Evolutionary conservation across 2,113 vertebrate genomes (phyloP).

Genomic region (Raja brachyura): DNA sequence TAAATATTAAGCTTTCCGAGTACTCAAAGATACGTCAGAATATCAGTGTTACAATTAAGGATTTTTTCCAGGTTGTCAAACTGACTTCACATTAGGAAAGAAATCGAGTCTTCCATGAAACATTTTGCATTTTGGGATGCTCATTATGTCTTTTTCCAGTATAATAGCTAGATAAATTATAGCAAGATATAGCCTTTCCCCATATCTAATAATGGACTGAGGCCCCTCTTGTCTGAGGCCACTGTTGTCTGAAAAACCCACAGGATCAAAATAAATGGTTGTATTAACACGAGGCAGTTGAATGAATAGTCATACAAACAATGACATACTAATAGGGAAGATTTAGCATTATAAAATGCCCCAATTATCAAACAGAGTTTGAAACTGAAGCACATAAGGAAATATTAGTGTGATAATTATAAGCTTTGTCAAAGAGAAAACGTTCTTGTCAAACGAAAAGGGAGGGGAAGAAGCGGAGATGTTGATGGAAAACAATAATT

Average conservation of each 20-base stretch:
- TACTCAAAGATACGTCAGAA: not conserved
- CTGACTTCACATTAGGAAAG: not conserved
- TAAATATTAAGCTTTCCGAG: constrained; percentile 4
- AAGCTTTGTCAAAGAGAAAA: no score
- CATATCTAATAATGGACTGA: not conserved
- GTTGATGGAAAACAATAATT: no score
- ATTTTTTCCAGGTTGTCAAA: not conserved
- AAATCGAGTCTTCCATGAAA: not conserved
- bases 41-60: not conserved
- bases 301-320: not conserved
- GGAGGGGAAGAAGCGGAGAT: no score
- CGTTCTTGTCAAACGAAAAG: no score
- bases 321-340: no score
- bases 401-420: no score
- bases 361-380: no score
- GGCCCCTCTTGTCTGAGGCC: not conserved
- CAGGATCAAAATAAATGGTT: not conserved
- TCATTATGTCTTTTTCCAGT: no score
- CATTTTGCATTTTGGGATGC: not conserved
- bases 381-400: no score
- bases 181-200: not conserved
- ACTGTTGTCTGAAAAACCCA: no score
- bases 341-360: no score
- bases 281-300: not conserved
- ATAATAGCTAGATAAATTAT: not conserved